Base-by-base conservation (phyloP, 2,113 vertebrate species). In the Eleginops maclovinus region DNA sequence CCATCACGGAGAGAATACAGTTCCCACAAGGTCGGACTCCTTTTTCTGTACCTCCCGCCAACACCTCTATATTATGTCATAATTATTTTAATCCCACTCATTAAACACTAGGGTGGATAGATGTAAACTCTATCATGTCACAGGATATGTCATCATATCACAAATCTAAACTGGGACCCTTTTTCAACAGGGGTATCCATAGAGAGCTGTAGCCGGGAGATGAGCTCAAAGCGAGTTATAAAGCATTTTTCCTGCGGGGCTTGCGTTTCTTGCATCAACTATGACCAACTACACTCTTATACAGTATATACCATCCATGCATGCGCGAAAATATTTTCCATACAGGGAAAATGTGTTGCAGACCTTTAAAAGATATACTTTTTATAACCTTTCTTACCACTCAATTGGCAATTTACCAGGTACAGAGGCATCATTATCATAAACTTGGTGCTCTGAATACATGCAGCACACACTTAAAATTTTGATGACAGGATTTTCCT, bases 1-100 rank as follows among this genome's bases (percentile, higher is more conserved):
- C 85, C 97, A 98, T 84, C 98, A 99, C 0, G 94, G 91, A 86
- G 98, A 99, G 58, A 99, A 97, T 95, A 99, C 96, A 73, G 95
- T 98, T 55, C 97, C 98, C 36, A 98, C 96, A 90, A 97, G 98
- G 98, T 99, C 36, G 49, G 64, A 60, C 13, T 47, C 44, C 1
- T 47, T 17, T 59, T 47, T 24, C 36, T 69, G 24, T 8, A 43
- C 1, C 40, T 60, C 28, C 5, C 47, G 36, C 64, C 19, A 44
- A 1, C 43, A 26, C 51, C 13, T 76, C 6, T 16, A 43, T 6
- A 7, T 51, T 55, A 11, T 54, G 40, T 54, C 43, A 31, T 24
- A 7, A 36, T 36, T 36, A 36, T 36, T 36, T 36, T 7, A 36
- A 5, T 36, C 8, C n/a, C n/a, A n/a, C n/a, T n/a, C n/a, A n/a